Evolutionary conservation across 1,140 invertebrate genomes (phyloP).

Genomic region (Pinna nobilis): DNA sequence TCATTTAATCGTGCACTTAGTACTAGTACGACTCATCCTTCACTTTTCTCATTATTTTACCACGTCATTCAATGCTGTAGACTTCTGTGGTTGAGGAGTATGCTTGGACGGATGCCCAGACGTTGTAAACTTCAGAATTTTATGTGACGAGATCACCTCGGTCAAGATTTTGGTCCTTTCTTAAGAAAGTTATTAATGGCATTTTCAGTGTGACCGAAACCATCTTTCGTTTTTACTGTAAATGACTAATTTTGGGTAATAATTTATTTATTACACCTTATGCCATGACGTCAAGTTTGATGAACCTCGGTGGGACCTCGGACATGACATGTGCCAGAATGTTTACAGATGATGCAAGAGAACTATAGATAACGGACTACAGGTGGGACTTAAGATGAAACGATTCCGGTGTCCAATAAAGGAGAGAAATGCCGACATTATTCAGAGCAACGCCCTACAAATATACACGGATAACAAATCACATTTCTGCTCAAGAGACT

Average conservation of each 20-base stretch:
- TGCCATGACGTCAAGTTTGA: constrained; percentile 19
- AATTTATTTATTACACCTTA: constrained; percentile 8
- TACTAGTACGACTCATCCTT: no score
- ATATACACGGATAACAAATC: constrained; percentile 11
- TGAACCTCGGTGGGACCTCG: constrained; percentile 9
- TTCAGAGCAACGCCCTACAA: constrained; percentile 6
- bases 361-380: constrained; percentile 22
- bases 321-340: constrained; percentile 19
- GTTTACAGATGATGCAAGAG: constrained; percentile 15
- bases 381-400: constrained; percentile 25
- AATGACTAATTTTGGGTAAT: constrained; percentile 9
- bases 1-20: no score
- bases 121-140: no score
- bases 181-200: no score
- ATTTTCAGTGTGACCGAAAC: no score
- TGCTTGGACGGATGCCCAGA: no score
- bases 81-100: no score
- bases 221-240: no score
- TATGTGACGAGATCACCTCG: no score
- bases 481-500: constrained; percentile 16
- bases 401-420: constrained; percentile 20
- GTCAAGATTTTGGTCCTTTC: no score
- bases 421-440: constrained; percentile 19
- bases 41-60: no score
- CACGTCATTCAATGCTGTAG: no score